phyloP scores from a whole-genome alignment of 2,113 vertebrate genomes.

The Coryphaenoides rupestris region DNA sequence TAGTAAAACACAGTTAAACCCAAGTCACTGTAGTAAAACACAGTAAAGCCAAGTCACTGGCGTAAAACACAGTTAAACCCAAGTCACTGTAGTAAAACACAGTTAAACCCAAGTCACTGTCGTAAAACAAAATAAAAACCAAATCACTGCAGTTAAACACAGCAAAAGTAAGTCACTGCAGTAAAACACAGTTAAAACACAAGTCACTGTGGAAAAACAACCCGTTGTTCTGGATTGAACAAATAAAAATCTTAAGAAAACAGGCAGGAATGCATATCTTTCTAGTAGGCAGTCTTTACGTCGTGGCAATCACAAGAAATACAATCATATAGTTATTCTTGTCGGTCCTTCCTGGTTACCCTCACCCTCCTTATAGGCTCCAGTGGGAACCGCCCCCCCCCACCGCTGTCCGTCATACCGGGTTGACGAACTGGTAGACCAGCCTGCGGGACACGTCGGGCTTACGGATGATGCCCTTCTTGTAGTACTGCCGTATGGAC shows the following conservation, averaged over 20 bases:
- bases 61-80: too few species aligned
- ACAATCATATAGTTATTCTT: background rate
- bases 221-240: background rate
- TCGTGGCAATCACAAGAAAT: slow-evolving; percentile 22
- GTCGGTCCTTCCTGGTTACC: background rate
- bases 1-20: too few species aligned
- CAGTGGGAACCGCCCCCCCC: too few species aligned
- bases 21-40: too few species aligned
- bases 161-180: too few species aligned
- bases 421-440: slow-evolving; percentile 93
- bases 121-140: too few species aligned
- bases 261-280: slow-evolving; percentile 54
- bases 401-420: slow-evolving; percentile 75
- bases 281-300: slow-evolving; percentile 56
- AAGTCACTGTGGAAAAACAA: slow-evolving; percentile 6
- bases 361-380: background rate
- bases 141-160: too few species aligned
- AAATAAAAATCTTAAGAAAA: slow-evolving; percentile 9
- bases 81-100: too few species aligned
- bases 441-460: slow-evolving; percentile 90
- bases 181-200: too few species aligned
- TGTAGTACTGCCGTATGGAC: slow-evolving; percentile 96
- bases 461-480: slow-evolving; percentile 94
- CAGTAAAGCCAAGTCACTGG: too few species aligned
- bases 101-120: too few species aligned